Conservation (phyloP, 2,888 invertebrate genomes). For the Taenaris catops region DNA sequence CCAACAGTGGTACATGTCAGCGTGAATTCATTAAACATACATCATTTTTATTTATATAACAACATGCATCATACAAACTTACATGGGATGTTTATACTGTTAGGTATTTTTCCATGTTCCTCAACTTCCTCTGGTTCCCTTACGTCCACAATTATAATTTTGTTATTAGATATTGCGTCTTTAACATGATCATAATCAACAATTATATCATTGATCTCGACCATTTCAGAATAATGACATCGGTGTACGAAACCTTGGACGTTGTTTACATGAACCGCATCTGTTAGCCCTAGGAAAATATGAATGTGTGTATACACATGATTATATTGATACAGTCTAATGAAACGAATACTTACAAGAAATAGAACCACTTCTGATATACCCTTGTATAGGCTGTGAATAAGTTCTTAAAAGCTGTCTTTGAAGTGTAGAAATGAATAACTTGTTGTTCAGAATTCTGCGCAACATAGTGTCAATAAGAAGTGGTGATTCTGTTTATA, state of each 20-base stretch:
- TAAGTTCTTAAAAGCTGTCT: constrained; percentile 1
- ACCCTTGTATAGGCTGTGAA: constrained; percentile 3
- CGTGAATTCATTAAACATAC: no score
- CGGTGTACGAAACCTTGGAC: not conserved
- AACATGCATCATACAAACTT: no score
- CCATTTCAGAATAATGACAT: constrained; percentile 39
- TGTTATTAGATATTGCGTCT: constrained; percentile 39
- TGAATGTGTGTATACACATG: not conserved
- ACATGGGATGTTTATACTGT: constrained; percentile 88
- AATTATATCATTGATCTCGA: constrained; percentile 37
- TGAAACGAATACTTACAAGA: constrained; percentile 10
- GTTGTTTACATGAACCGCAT: not conserved
- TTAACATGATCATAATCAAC: constrained; percentile 67
- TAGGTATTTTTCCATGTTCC: constrained; percentile 85
- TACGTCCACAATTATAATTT: constrained; percentile 84
- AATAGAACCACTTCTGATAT: not conserved
- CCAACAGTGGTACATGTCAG: no score
- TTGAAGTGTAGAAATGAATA: constrained; percentile 6
- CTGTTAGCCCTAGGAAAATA: not conserved
- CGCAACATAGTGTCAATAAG: no score
- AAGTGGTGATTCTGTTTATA: no score
- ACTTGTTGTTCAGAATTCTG: constrained; percentile 9
- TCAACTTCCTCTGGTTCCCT: constrained; percentile 86
- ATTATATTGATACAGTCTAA: not conserved
- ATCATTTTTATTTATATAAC: no score